Percentiles rank a stretch among this genome's conserved stretches.
Conservation (phyloP, 2,888 invertebrate species). For the Bombylius major region DNA sequence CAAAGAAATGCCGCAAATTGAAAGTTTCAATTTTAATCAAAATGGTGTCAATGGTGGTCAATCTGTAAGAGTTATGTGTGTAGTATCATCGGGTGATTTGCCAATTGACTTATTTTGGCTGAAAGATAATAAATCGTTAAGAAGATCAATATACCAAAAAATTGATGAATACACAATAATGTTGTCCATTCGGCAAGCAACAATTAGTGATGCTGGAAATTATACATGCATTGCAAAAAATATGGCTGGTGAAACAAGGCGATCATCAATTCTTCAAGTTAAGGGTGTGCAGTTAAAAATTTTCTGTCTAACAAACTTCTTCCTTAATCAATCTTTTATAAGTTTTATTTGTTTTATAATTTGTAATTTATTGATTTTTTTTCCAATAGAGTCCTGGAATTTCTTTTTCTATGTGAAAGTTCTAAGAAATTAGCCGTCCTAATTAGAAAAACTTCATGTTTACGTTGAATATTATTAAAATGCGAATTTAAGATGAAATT, state of each 20-base stretch:
- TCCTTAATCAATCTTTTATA: background rate
- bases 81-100: constrained; percentile 62
- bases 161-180: constrained; percentile 40
- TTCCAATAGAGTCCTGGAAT: background rate
- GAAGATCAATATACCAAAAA: constrained; percentile 33
- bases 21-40: constrained; percentile 40
- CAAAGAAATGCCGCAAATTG: constrained; percentile 40
- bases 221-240: constrained; percentile 49
- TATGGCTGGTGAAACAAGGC: constrained; percentile 41
- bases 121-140: constrained; percentile 37
- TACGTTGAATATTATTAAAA: no score
- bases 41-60: constrained; percentile 41
- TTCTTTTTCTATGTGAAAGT: no score
- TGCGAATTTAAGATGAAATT: no score
- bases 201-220: constrained; percentile 39
- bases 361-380: background rate
- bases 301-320: no score
- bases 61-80: constrained; percentile 46
- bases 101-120: constrained; percentile 60
- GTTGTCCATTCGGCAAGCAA: constrained; percentile 37
- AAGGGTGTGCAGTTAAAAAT: constrained; percentile 38
- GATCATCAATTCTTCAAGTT: constrained; percentile 42
- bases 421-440: no score
- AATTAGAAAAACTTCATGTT: no score
- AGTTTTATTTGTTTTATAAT: background rate